Percentiles rank a stretch among this genome's conserved stretches.
These are phyloP conservation scores for Andrena haemorrhoa DNA, from an alignment of 2,888 invertebrate species.

Conservation along the genomic window DNA sequence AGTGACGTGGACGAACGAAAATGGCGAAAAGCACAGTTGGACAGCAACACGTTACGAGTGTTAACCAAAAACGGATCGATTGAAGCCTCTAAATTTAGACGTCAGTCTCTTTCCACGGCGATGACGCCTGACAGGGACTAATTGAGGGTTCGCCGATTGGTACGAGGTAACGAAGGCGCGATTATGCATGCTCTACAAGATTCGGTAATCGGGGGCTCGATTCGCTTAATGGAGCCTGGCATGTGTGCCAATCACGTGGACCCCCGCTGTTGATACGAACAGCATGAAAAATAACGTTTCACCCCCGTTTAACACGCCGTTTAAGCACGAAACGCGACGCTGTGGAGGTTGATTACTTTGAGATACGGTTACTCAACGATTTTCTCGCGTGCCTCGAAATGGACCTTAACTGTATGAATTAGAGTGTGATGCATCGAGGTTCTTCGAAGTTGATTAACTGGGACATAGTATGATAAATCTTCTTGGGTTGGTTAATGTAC, in stretches of 20 bases:
- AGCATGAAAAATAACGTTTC: conserved; percentile 52
- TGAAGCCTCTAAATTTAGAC: conserved; percentile 72
- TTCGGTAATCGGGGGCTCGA: conserved; percentile 66
- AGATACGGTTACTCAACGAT: not conserved
- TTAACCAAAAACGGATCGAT: conserved; percentile 64
- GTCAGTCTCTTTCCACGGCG: conserved; percentile 65
- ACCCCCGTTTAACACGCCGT: conserved; percentile 29
- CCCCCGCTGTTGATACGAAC: conserved; percentile 44
- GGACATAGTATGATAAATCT: too few species aligned
- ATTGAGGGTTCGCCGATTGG: conserved; percentile 77
- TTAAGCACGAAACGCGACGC: conserved; percentile 17
- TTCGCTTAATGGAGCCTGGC: conserved; percentile 71
- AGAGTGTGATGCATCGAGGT: not conserved
- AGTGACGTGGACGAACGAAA: not conserved
- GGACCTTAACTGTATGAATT: not conserved
- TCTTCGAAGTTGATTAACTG: not conserved
- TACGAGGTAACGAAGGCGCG: conserved; percentile 74
- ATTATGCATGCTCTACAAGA: conserved; percentile 78
- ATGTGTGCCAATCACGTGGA: conserved; percentile 64
- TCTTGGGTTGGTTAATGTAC: too few species aligned
- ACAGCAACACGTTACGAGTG: conserved; percentile 32
- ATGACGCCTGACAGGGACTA: conserved; percentile 74
- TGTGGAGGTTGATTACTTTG: not conserved
- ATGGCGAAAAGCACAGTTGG: conserved; percentile 11
- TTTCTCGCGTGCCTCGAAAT: not conserved